Base-by-base conservation (phyloP, 1,140 invertebrate genomes). In the Apis dorsata region DNA sequence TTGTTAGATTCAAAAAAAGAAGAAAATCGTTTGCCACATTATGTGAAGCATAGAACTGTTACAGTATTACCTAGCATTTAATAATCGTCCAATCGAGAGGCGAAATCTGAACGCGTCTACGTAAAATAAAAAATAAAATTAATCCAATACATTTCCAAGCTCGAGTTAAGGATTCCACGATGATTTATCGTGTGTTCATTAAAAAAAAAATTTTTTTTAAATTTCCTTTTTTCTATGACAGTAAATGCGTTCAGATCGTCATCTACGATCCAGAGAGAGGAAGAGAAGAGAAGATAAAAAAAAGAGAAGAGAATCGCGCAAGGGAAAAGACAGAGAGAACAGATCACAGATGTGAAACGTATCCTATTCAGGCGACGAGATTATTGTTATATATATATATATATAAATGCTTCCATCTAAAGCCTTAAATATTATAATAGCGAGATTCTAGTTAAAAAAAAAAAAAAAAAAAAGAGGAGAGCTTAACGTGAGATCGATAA, bases 331-430 rank as follows among this genome's bases (percentile, higher is more conserved):
- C 15, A 70, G 17, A 21, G 9, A 59, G n/a, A 24, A 15, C 34
- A 44, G 19, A 3, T 59, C 28, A 44, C 34, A 44, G 55, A 21
- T 63, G 34, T 51, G 24, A 86, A 55, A 8, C 34, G 66, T 28
- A 75, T 60, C 69, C 73, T 85, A 62, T 89, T 79, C 60, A 72
- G 73, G 83, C 34, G 73, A 82, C 73, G 34, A 79, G 62, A 73
- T 63, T 75, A 75, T 87, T 86, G 82, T 63, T 76, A 44, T 7
- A 44, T 34, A 34, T 80, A 88, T 76, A 44, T 7, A 44, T 34
- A 34, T 80, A 88, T 83, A 91, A 78, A 91, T 90, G 91, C 91
- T 92, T 92, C 89, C 90, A 91, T 91, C 87, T 88, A 90, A 87
- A 92, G 91, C 91, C 91, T 92, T 92, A 91, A 81, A 60, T 66